phyloP scores from a whole-genome alignment of 2,888 invertebrate genomes.

The Halictus quadricinctus region DNA sequence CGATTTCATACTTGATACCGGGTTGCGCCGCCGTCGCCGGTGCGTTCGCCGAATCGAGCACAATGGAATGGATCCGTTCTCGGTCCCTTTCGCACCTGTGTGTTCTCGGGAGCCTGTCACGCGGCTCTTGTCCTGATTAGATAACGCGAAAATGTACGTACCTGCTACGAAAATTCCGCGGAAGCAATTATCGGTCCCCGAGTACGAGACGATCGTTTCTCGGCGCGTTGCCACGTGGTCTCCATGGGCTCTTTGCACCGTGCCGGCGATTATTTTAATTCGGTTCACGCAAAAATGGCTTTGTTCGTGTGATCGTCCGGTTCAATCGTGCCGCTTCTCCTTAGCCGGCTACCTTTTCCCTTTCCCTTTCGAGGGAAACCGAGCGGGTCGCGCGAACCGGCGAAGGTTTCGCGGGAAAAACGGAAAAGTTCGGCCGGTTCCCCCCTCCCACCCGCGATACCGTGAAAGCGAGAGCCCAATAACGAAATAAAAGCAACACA shows the following conservation, averaged over 20 bases:
- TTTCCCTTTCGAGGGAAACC: neutral
- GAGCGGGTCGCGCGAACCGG: neutral
- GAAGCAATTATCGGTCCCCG: conserved; percentile 32
- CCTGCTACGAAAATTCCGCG: conserved; percentile 37
- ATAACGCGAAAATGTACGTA: conserved; percentile 52
- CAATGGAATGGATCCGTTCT: conserved; percentile 46
- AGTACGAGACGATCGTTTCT: conserved; percentile 33
- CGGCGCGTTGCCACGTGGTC: neutral
- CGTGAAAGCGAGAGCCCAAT: neutral
- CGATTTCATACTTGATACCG: neutral
- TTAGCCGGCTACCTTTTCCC: neutral
- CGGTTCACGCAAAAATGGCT: conserved; percentile 27
- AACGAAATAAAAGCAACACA: neutral
- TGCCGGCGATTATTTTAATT: conserved; percentile 38
- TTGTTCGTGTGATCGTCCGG: conserved; percentile 1
- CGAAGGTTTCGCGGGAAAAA: neutral
- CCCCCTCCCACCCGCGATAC: no score
- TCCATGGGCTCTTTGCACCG: neutral
- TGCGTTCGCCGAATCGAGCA: neutral
- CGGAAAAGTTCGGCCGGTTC: no score
- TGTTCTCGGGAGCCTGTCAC: conserved; percentile 53
- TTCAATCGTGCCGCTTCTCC: conserved; percentile 10
- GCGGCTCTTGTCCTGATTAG: conserved; percentile 58
- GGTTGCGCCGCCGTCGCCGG: neutral
- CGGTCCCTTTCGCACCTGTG: conserved; percentile 25